These are phyloP conservation scores for Geopemphigus sp. DNA, from an alignment of 1,140 invertebrate genomes.

Conservation along the genomic window DNA sequence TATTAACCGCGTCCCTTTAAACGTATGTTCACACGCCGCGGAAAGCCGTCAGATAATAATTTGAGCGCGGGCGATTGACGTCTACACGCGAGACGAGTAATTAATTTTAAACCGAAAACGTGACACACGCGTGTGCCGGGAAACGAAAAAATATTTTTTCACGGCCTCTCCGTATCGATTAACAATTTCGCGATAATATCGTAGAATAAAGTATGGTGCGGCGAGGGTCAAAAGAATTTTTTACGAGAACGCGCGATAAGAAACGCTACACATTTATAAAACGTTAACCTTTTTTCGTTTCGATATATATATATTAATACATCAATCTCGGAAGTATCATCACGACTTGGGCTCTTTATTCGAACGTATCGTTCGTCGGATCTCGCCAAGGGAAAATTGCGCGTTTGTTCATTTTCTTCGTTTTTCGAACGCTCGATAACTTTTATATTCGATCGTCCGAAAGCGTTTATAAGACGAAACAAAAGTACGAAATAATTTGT, in stretches of 20 bases:
- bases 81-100: constrained; percentile 22
- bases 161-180: neutral
- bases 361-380: neutral
- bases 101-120: constrained; percentile 15
- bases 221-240: neutral
- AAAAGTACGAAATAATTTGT: neutral
- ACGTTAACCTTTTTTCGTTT: neutral
- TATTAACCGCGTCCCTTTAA: too few species aligned
- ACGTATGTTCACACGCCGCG: too few species aligned
- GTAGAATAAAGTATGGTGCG: neutral
- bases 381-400: neutral
- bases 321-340: neutral
- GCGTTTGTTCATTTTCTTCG: neutral
- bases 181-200: neutral
- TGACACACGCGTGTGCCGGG: neutral
- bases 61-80: constrained; percentile 13
- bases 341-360: neutral
- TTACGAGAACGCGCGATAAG: neutral
- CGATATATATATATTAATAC: too few species aligned
- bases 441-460: too few species aligned
- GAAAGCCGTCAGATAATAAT: too few species aligned
- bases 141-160: too few species aligned
- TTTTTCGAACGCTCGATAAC: neutral
- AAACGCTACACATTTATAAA: neutral
- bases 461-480: neutral